Evolutionary conservation across 2,113 vertebrate species (phyloP), one percentile per base, ranked within the genome.

Genomic region (Physeter macrocephalus): DNA sequence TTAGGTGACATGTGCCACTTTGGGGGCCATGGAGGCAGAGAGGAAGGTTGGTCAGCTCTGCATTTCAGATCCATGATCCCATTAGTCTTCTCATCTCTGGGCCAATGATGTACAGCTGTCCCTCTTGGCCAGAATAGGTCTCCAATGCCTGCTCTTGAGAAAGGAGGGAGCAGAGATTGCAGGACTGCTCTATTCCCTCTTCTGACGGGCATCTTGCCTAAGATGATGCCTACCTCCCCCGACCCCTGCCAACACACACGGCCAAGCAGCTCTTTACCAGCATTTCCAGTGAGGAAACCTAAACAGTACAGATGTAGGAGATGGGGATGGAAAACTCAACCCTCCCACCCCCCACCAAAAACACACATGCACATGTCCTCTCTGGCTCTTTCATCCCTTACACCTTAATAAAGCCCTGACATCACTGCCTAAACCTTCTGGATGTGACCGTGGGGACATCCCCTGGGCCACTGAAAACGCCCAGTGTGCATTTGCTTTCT

Each of bases 201-300:
- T 21, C 4, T 59, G 18, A 80, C 31, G 23, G 39, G 17, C 34
- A 25, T 11, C 59, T 77, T 43, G 46, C 36, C 71, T 77, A 43
- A 43, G 91, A 59, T 0, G 1, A 77, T 46, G 1, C 15, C 8
- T 15, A 21, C 10, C n/a, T 36, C 18, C 31, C 0, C 31, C 18
- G 46, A 49, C 49, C 14, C 49, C 14, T 1, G 2, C 8, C 2
- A 34, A 31, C 49, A 57, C 18, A 54, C 0, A 39, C 0, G 25
- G 36, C 85, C 43, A 66, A 41, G 81, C 43, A 78, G 36, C 5
- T 86, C 36, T 36, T 67, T 29, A n/a, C 59, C 92, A 77, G 27
- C 7, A 49, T 77, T 86, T 75, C 46, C 34, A 31, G n/a, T 6
- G 11, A 46, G 21, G 87, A 67, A 59, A n/a, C 13, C 17, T n/a